Base-by-base conservation (phyloP, 2,113 vertebrate species). In the Rynchops niger region DNA sequence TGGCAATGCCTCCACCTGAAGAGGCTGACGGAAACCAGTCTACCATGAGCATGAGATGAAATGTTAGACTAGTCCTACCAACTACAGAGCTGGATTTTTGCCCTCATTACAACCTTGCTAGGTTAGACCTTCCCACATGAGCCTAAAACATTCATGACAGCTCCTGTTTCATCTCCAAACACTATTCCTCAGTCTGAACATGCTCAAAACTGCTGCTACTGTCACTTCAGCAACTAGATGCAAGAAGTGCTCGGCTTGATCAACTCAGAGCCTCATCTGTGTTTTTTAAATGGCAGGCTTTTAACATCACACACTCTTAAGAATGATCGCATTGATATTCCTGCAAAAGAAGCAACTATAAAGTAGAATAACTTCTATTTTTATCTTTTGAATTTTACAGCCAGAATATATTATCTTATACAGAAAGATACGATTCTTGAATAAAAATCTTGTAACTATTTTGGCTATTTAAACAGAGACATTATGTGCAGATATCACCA, bases 401-500 rank as follows among this genome's bases (percentile, higher is more conserved):
- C 30, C 52, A 76, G 61, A 78, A 78, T 47, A 29, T 56, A 63
- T 62, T 67, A 42, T 40, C 59, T 55, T 65, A 32, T 16, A 47
- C 13, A 11, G 58, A 93, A 89, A 71, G 22, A 56, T 16, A 76
- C 0, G 6, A 53, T 36, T 93, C 47, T 29, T 74, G 36, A 84
- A 78, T n/a, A 76, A 42, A 92, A 82, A 7, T 15, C 53, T 80
- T 91, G 69, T 38, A 65, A 84, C 79, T 84, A 94, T 79, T 94
- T 88, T 70, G 62, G n/a, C 77, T 82, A 47, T 82, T 96, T 91
- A 91, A 94, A 93, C 25, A 61, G 45, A 86, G 25, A 61, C 30
- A 65, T 87, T 91, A 82, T 17, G 25, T 65, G 36, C 34, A 77
- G 26, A 49, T 84, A 82, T 32, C 18, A 61, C 36, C 49, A 82